phyloP scores from a whole-genome alignment of 1,140 invertebrate species.

The Battus philenor region DNA sequence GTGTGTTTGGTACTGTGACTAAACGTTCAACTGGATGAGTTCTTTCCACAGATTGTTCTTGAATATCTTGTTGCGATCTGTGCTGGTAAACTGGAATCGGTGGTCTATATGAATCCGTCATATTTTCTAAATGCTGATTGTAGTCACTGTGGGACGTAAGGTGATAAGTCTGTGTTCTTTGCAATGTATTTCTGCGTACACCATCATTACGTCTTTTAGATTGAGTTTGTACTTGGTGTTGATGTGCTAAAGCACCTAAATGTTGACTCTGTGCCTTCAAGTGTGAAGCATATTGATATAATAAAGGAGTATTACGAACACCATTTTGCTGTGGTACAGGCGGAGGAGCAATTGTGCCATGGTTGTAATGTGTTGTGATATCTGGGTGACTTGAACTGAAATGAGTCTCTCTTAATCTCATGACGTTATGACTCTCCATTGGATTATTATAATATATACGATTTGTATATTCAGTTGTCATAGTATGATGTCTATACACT shows the following conservation, averaged over 20 bases:
- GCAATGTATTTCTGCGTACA: conserved; percentile 57
- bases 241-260: conserved; percentile 51
- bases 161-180: conserved; percentile 71
- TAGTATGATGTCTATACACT: conserved; percentile 62
- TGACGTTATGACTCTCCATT: conserved; percentile 58
- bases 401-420: conserved; percentile 63
- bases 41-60: conserved; percentile 44
- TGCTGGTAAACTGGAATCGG: conserved; percentile 45
- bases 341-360: conserved; percentile 39
- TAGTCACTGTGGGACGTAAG: conserved; percentile 71
- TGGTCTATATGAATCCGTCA: conserved; percentile 46
- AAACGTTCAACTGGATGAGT: conserved; percentile 49
- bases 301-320: conserved; percentile 49
- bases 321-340: conserved; percentile 40
- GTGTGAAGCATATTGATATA: conserved; percentile 72
- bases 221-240: conserved; percentile 44
- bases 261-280: conserved; percentile 69
- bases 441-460: conserved; percentile 62
- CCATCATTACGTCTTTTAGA: conserved; percentile 48
- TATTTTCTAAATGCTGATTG: conserved; percentile 64
- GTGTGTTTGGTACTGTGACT: conserved; percentile 49
- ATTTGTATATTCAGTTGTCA: conserved; percentile 66
- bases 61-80: conserved; percentile 60
- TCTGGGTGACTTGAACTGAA: conserved; percentile 74
- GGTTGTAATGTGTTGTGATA: conserved; percentile 61